phyloP scores from a whole-genome alignment of 2,888 invertebrate genomes.

The Metopia argyrocephala region DNA sequence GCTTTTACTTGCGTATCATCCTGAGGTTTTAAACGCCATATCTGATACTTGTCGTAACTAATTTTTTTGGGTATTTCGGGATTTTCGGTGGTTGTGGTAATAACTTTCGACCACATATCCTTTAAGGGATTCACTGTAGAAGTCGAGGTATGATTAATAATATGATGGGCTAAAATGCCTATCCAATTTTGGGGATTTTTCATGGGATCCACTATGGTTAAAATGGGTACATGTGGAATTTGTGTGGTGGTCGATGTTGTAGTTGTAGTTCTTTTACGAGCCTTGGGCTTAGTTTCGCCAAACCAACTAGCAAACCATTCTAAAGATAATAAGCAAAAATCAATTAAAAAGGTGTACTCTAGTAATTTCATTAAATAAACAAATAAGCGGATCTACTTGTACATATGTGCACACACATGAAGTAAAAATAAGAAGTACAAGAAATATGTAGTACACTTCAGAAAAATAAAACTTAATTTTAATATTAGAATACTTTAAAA shows the following conservation, averaged over 20 bases:
- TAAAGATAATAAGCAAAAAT: too few species aligned
- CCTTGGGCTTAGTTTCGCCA: conserved; percentile 70
- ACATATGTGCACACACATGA: too few species aligned
- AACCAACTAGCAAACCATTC: conserved; percentile 81
- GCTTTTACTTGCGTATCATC: conserved; percentile 78
- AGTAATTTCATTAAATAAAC: conserved; percentile 42
- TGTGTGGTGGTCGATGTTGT: conserved; percentile 72
- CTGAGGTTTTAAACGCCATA: conserved; percentile 79
- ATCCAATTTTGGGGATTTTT: conserved; percentile 78
- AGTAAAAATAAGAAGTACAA: too few species aligned
- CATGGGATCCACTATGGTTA: conserved; percentile 76
- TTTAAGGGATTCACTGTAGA: conserved; percentile 71
- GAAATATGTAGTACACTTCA: too few species aligned
- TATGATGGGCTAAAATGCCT: conserved; percentile 76
- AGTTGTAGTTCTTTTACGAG: conserved; percentile 69
- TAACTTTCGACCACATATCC: conserved; percentile 69
- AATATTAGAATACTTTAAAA: too few species aligned
- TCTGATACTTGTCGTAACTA: conserved; percentile 79
- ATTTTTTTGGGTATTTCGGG: conserved; percentile 69
- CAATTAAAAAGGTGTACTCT: too few species aligned
- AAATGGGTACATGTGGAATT: conserved; percentile 76
- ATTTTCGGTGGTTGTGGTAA: conserved; percentile 67
- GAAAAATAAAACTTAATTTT: too few species aligned
- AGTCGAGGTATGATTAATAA: conserved; percentile 73
- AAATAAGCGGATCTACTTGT: neutral